Conservation (phyloP, 2,797 vertebrate species). For the Chaenodraco wilsoni region DNA sequence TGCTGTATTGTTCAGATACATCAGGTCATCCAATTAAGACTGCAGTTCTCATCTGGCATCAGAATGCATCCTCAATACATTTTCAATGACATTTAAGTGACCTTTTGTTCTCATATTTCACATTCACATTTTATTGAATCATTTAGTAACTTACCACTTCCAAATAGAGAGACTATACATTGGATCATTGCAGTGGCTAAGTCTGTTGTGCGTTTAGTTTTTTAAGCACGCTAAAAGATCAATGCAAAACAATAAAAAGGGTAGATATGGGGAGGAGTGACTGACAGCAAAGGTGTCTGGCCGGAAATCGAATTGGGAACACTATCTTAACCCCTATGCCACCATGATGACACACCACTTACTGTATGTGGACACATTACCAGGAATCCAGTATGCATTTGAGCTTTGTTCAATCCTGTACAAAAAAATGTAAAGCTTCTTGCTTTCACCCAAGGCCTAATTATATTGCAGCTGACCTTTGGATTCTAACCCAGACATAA, state of each 20-base stretch:
- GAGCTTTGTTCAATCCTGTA: background rate
- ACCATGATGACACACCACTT: background rate
- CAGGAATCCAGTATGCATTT: constrained; percentile 3
- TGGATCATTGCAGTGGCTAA: background rate
- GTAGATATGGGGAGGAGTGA: background rate
- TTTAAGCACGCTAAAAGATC: background rate
- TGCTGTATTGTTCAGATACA: background rate
- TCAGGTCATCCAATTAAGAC: background rate
- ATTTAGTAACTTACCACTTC: background rate
- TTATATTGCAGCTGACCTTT: constrained; percentile 41
- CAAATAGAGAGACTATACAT: background rate
- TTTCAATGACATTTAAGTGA: background rate
- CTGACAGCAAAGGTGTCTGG: background rate
- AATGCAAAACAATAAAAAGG: background rate
- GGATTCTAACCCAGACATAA: constrained; percentile 33
- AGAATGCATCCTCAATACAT: background rate
- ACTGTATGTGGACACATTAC: background rate
- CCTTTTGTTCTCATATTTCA: background rate
- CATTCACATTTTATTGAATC: background rate
- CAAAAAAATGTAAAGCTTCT: background rate
- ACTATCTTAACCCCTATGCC: background rate
- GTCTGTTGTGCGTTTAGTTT: background rate
- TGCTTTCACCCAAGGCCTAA: constrained; percentile 25
- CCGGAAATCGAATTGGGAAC: background rate
- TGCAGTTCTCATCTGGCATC: background rate